Evolutionary conservation across 2,113 vertebrate genomes (phyloP).

Genomic region (Peromyscus polionotus): DNA sequence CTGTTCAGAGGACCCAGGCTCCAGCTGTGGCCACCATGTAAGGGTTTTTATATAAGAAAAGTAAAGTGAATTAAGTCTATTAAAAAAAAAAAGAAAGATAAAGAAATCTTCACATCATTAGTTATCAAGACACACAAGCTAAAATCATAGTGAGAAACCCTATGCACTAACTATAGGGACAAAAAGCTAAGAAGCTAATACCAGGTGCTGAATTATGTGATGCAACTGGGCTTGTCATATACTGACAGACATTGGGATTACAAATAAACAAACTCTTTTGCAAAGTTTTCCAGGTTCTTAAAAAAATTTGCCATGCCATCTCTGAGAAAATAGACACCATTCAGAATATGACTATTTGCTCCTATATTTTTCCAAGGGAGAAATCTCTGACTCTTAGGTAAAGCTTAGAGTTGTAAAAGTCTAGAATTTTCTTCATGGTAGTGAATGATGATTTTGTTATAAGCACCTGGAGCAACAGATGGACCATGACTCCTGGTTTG

Average conservation of each 20-base stretch:
- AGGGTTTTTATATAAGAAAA: too few species aligned
- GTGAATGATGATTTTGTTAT: constrained; percentile 16
- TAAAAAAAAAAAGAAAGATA: too few species aligned
- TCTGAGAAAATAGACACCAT: not conserved
- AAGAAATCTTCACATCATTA: too few species aligned
- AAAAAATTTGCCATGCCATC: constrained; percentile 9
- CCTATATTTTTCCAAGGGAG: constrained; percentile 2
- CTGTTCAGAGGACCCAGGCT: too few species aligned
- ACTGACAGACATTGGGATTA: not conserved
- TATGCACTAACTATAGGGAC: not conserved
- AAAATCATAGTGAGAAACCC: not conserved
- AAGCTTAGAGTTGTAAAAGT: not conserved
- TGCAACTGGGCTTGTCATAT: not conserved
- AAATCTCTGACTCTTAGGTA: not conserved
- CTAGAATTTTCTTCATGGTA: not conserved
- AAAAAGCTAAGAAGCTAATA: constrained; percentile 45
- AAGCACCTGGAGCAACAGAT: not conserved
- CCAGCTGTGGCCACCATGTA: too few species aligned
- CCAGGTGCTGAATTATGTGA: not conserved
- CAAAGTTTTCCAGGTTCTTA: constrained; percentile 38
- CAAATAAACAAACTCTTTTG: constrained; percentile 5
- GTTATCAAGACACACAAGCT: not conserved
- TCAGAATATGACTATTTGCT: not conserved
- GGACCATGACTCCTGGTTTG: not conserved
- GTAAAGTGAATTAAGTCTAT: too few species aligned